Evolutionary conservation across 2,888 invertebrate genomes (phyloP), one percentile per base, ranked within the genome.

Genomic region (Tetramorium bicarinatum): DNA sequence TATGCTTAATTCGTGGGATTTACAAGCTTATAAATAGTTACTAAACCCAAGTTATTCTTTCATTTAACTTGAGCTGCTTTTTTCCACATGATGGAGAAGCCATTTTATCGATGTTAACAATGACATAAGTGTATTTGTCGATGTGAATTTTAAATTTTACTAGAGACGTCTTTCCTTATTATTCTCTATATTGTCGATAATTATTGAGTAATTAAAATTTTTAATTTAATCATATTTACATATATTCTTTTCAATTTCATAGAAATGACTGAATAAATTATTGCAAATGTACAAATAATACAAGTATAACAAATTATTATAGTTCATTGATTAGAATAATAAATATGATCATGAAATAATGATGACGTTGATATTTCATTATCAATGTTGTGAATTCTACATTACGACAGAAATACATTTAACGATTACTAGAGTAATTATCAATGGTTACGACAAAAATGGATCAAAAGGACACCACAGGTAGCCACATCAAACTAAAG

Each of bases 381-480:
- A 56, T 38, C 11, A n/a, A 25, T 11, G n/a, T 56, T 64, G 38
- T 13, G 64, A 76, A 64, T 66, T 44, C 25, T 44, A 6, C 54
- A 67, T 61, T 44, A 38, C 9, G 29, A 38, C 41, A 29, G 21
- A n/a, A 21, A 44, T 25, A 8, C 13, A 18, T 69, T 64, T 29
- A 34, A 77, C 54, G 29, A 77, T 77, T 44, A 7, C 21, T 18
- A 8, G 15, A 59, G 56, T 79, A 71, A 56, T 71, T 79, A 71
- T 34, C 56, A 34, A 69, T 69, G 34, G 11, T 18, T 34, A 0
- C 29, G 29, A 34, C 29, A 34, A 34, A 34, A 34, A 34, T 34
- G 29, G 21, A 56, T 56, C 56, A 21, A 69, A 54, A 56, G 3
- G 7, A 49, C 29, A 34, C n/a, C 54, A 67, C 41, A n/a, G 41